phyloP scores from a whole-genome alignment of 2,888 invertebrate species.

The Andricus quercusramuli region DNA sequence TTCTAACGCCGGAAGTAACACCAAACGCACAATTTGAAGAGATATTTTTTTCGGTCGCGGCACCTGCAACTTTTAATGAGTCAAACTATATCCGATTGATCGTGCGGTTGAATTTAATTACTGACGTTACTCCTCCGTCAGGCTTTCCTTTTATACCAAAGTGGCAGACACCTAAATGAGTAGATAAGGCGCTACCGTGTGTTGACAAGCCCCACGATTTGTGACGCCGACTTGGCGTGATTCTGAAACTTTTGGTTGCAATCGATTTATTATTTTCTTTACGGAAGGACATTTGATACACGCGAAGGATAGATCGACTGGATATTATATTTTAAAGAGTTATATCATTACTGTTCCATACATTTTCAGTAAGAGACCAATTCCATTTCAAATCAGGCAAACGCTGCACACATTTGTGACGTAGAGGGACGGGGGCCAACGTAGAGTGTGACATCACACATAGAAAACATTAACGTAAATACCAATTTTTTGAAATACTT shows the following conservation, averaged over 20 bases:
- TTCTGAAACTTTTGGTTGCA: background rate
- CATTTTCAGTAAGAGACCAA: background rate
- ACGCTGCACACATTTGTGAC: too few relatives aligned
- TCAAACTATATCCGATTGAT: conserved; percentile 1
- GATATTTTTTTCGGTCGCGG: background rate
- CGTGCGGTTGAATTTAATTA: background rate
- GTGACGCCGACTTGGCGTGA: background rate
- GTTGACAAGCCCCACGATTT: conserved; percentile 15
- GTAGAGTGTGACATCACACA: too few relatives aligned
- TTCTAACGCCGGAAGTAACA: background rate
- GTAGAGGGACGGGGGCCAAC: too few relatives aligned
- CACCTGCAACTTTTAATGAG: background rate
- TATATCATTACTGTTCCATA: background rate
- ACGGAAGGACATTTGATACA: background rate
- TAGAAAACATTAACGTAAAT: too few relatives aligned
- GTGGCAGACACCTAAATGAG: conserved; percentile 35
- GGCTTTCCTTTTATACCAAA: conserved; percentile 36
- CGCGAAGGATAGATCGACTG: background rate
- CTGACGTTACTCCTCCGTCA: conserved; percentile 28
- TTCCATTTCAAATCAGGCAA: too few relatives aligned
- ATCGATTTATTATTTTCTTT: background rate
- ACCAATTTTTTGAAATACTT: too few relatives aligned
- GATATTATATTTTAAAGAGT: background rate
- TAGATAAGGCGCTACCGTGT: conserved; percentile 17
- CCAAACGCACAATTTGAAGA: background rate